Percentiles rank a stretch among this genome's conserved stretches.
phyloP scores from a whole-genome alignment of 2,113 vertebrate genomes.

The Thinocorus orbignyianus region DNA sequence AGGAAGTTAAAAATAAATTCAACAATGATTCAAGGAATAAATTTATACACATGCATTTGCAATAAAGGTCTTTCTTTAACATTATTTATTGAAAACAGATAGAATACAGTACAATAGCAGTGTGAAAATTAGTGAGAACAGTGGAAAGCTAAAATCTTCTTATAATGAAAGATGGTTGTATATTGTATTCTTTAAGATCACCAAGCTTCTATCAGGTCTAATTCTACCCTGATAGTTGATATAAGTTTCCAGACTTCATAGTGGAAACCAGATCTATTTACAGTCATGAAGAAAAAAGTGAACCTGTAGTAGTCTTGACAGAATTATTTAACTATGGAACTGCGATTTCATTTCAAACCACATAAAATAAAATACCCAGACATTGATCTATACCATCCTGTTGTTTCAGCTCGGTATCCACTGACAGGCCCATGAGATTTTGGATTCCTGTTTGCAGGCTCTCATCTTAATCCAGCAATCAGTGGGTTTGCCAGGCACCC shows the following conservation, averaged over 20 bases:
- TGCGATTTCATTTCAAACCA: neutral
- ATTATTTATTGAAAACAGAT: neutral
- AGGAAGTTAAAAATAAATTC: conserved; percentile 18
- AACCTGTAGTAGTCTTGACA: neutral
- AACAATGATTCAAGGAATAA: neutral
- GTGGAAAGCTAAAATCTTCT: neutral
- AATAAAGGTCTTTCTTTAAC: neutral
- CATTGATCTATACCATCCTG: neutral
- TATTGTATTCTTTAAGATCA: conserved; percentile 51
- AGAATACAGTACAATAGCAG: neutral
- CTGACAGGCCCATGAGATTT: neutral
- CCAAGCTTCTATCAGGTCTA: neutral
- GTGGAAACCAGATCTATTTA: neutral
- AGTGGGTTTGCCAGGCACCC: neutral
- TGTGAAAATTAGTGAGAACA: neutral
- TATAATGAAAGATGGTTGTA: conserved; percentile 10
- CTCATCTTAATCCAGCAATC: neutral
- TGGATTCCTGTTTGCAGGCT: neutral
- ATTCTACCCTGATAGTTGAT: neutral
- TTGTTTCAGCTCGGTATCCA: neutral
- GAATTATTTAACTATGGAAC: neutral
- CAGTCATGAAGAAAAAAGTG: neutral
- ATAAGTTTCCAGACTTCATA: neutral
- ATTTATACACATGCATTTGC: neutral
- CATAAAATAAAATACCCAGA: neutral